These are phyloP conservation scores for Rhagophthalmus giganteus DNA, from an alignment of 2,888 invertebrate genomes.

Conservation along the genomic window DNA sequence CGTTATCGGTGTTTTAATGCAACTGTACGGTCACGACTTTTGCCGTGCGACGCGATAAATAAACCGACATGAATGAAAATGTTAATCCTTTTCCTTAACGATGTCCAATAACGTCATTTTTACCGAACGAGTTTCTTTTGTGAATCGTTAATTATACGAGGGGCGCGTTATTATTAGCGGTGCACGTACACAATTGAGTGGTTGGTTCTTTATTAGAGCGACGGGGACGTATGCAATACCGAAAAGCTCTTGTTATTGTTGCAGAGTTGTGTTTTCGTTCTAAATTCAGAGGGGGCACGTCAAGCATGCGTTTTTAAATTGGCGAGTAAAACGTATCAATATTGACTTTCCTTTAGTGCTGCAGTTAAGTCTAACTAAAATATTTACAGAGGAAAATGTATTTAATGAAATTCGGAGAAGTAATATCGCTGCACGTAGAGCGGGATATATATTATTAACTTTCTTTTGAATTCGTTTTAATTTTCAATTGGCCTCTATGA, in stretches of 20 bases:
- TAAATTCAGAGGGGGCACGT: constrained; percentile 22
- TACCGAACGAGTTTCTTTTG: background rate
- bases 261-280: constrained; percentile 17
- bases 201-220: background rate
- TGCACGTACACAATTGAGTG: background rate
- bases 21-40: too few species aligned
- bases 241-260: constrained; percentile 28
- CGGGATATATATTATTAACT: constrained; percentile 43
- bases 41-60: too few species aligned
- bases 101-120: background rate
- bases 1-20: too few species aligned
- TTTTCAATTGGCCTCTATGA: constrained; percentile 25
- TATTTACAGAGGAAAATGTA: constrained; percentile 48
- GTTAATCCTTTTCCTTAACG: too few species aligned
- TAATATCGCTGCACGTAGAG: constrained; percentile 45
- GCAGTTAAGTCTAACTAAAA: constrained; percentile 44
- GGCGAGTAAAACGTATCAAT: constrained; percentile 43
- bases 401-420: constrained; percentile 49
- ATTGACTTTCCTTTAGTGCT: constrained; percentile 44
- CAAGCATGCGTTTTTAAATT: constrained; percentile 43
- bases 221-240: too few species aligned
- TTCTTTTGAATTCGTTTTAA: constrained; percentile 36
- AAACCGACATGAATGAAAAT: too few species aligned
- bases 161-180: background rate
- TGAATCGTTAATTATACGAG: background rate